phyloP scores from a whole-genome alignment of 1,140 invertebrate genomes.

The Lasaia peninsularis region DNA sequence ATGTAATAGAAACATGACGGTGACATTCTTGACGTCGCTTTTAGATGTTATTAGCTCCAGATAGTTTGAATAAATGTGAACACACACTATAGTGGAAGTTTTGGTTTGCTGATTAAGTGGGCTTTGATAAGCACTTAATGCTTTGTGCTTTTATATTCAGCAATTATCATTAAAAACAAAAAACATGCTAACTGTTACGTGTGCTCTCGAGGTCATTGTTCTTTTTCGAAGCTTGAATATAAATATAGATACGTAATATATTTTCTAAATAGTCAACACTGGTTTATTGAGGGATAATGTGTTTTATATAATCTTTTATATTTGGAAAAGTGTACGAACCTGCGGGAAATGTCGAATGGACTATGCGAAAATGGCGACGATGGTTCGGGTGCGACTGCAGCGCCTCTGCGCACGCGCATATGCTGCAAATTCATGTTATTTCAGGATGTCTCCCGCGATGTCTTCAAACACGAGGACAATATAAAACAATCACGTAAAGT shows the following conservation, averaged over 20 bases:
- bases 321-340: slow-evolving; percentile 51
- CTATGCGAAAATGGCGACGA: slow-evolving; percentile 72
- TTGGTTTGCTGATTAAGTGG: background rate
- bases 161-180: slow-evolving; percentile 58
- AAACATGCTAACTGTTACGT: slow-evolving; percentile 74
- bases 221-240: slow-evolving; percentile 27
- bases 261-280: background rate
- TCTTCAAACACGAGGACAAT: slow-evolving; percentile 60
- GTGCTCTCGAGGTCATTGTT: slow-evolving; percentile 68
- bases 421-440: slow-evolving; percentile 71
- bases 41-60: slow-evolving; percentile 60
- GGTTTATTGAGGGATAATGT: slow-evolving; percentile 1
- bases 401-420: slow-evolving; percentile 61
- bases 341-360: slow-evolving; percentile 69
- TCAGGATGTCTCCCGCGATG: slow-evolving; percentile 75
- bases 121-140: slow-evolving; percentile 23
- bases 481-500: slow-evolving; percentile 16
- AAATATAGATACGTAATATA: background rate
- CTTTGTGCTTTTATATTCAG: slow-evolving; percentile 42
- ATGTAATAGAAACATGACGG: slow-evolving; percentile 77
- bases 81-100: background rate
- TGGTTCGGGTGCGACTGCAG: slow-evolving; percentile 55
- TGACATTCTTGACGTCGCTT: slow-evolving; percentile 64
- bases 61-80: slow-evolving; percentile 7
- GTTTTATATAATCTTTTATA: slow-evolving; percentile 20